phyloP scores from a whole-genome alignment of 2,797 vertebrate species.

The Psittacula echo region DNA sequence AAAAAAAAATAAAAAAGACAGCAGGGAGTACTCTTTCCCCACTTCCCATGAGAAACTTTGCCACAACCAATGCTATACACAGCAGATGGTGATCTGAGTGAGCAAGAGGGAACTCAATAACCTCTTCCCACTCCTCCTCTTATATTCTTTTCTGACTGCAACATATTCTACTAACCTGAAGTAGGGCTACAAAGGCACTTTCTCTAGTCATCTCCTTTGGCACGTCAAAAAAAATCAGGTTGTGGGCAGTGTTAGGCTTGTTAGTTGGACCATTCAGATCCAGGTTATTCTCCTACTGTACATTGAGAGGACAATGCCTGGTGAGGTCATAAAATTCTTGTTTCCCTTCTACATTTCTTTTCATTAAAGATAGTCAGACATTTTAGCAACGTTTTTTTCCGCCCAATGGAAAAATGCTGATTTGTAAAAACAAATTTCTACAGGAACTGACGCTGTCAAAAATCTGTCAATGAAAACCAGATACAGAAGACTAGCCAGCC shows the following conservation, averaged over 20 bases:
- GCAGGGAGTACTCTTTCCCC: not conserved
- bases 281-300: not conserved
- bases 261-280: not conserved
- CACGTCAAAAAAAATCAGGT: not conserved
- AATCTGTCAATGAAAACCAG: conserved; percentile 39
- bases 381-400: not conserved
- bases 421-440: conserved; percentile 25
- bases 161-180: not conserved
- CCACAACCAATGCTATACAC: not conserved
- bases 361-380: not conserved
- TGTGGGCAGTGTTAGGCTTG: not conserved
- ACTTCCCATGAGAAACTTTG: not conserved
- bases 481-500: conserved; percentile 21
- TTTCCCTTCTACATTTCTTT: not conserved
- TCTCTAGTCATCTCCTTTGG: not conserved
- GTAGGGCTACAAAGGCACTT: not conserved
- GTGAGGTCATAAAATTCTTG: not conserved
- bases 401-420: not conserved
- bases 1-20: not conserved
- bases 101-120: not conserved
- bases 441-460: conserved; percentile 46
- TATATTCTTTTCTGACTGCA: not conserved
- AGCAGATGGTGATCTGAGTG: not conserved
- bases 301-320: not conserved
- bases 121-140: not conserved